Conservation (phyloP, 2,888 invertebrate genomes). For the Polymixis lichenea region DNA sequence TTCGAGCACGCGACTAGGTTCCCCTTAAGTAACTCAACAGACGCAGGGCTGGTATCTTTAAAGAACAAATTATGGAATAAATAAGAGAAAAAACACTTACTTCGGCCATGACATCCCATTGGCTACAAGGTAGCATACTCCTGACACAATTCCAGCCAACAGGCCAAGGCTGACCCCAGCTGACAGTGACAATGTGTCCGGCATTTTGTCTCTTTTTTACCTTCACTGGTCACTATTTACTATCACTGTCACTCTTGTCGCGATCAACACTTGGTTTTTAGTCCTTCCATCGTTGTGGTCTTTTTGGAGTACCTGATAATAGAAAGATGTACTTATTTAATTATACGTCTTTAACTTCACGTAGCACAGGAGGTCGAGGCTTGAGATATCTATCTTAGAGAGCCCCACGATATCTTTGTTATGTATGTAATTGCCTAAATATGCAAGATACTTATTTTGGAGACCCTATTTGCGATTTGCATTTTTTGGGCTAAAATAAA, state of each 20-base stretch:
- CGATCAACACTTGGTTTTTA: conserved; percentile 30
- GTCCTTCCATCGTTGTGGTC: conserved; percentile 33
- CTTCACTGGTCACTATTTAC: conserved; percentile 24
- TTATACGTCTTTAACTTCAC: too few species aligned
- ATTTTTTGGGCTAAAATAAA: too few species aligned
- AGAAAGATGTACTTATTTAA: not conserved
- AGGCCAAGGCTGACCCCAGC: conserved; percentile 92
- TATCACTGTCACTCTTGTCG: conserved; percentile 43
- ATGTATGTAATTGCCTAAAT: too few species aligned
- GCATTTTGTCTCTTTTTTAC: conserved; percentile 79
- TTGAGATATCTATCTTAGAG: too few species aligned
- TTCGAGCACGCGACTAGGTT: too few species aligned
- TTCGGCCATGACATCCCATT: conserved; percentile 89
- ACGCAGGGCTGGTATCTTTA: not conserved
- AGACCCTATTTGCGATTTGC: too few species aligned
- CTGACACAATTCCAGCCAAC: conserved; percentile 92
- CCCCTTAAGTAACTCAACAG: too few species aligned
- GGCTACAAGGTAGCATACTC: conserved; percentile 92
- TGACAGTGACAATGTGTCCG: conserved; percentile 90
- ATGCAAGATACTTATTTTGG: too few species aligned
- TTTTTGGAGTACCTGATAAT: conserved; percentile 45
- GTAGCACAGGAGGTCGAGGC: too few species aligned
- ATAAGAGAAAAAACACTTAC: conserved; percentile 81
- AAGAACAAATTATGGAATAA: not conserved
- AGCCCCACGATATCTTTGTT: too few species aligned